Evolutionary conservation across 2,113 vertebrate species (phyloP).

Genomic region (Oreochromis niloticus): DNA sequence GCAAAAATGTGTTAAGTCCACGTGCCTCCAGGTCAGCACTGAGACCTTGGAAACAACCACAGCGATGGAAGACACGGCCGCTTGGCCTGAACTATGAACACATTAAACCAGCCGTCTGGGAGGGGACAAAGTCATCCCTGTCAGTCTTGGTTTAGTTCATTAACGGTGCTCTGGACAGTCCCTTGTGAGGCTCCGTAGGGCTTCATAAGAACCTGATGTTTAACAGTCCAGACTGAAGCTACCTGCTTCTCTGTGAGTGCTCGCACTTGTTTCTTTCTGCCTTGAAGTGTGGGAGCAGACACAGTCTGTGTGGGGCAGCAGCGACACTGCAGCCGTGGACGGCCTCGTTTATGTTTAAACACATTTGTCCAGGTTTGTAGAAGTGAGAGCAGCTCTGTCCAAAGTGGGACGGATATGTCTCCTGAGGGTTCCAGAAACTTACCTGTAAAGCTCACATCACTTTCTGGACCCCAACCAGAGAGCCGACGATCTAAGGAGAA

Average conservation of each 20-base stretch:
- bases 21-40: neutral
- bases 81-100: neutral
- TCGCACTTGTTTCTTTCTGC: neutral
- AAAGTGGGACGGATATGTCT: neutral
- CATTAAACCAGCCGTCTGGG: neutral
- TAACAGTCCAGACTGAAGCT: neutral
- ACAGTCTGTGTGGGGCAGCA: neutral
- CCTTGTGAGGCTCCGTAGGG: neutral
- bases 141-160: neutral
- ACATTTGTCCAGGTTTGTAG: neutral
- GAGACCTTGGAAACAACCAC: neutral
- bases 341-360: neutral
- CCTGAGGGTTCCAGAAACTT: too few relatives aligned
- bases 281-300: neutral
- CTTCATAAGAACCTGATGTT: rapidly evolving
- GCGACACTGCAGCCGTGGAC: neutral
- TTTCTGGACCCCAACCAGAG: neutral
- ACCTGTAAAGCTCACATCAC: neutral
- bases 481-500: neutral
- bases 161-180: neutral
- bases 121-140: neutral
- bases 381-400: neutral
- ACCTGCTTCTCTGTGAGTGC: neutral
- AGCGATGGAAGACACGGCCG: rapidly evolving
- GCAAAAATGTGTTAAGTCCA: neutral